phyloP scores from a whole-genome alignment of 30 jellyfish, hydroid and myxozoan species.

The Morbakka virulenta region DNA sequence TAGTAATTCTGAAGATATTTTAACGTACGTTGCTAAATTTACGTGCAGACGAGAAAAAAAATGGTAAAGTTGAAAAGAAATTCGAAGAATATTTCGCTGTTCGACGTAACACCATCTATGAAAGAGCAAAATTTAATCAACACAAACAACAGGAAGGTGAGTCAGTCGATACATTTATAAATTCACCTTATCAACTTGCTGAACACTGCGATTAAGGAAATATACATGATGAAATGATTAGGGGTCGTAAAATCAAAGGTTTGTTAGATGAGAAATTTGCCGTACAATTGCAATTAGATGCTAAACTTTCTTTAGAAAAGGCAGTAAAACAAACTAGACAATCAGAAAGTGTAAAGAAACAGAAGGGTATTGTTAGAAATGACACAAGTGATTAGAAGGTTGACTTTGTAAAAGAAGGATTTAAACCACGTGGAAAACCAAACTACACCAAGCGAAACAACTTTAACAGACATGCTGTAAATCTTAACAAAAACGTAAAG shows the following conservation, averaged over 20 bases:
- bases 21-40: background rate
- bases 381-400: background rate
- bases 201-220: slow-evolving; percentile 25
- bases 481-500: background rate
- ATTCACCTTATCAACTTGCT: slow-evolving; percentile 4
- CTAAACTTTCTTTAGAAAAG: slow-evolving; percentile 24
- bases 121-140: slow-evolving; percentile 16
- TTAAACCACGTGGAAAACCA: background rate
- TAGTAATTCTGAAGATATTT: slow-evolving; percentile 4
- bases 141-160: slow-evolving; percentile 16
- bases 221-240: slow-evolving; percentile 19
- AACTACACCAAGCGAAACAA: background rate
- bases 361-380: slow-evolving; percentile 2
- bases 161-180: slow-evolving; percentile 37
- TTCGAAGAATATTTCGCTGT: slow-evolving; percentile 4
- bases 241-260: slow-evolving; percentile 42
- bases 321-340: slow-evolving; percentile 34
- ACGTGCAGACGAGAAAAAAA: no score
- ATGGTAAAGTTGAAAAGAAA: background rate
- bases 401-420: background rate
- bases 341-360: slow-evolving; percentile 16
- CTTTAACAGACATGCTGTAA: background rate
- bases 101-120: slow-evolving; percentile 9
- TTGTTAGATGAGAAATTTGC: slow-evolving; percentile 18
- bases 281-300: slow-evolving; percentile 24